Evolutionary conservation across 2,888 invertebrate species (phyloP).

Genomic region (Agrilus cyanescens): DNA sequence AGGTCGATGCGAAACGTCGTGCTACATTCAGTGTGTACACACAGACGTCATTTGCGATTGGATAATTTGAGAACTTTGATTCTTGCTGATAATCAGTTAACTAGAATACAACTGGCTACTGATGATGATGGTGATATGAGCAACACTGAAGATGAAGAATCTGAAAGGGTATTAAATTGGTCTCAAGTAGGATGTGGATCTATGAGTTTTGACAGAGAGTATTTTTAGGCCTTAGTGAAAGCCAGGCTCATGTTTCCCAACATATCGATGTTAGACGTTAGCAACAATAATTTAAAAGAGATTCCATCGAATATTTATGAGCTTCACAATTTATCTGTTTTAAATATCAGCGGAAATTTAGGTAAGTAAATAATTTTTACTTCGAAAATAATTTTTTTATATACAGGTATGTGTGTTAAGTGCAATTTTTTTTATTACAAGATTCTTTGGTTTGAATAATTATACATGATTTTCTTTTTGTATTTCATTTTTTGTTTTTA

Average conservation of each 20-base stretch:
- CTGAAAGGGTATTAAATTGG: conserved; percentile 43
- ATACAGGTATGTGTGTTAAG: background rate
- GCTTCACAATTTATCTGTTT: conserved; percentile 77
- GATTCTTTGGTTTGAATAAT: too few species aligned
- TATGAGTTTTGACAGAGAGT: background rate
- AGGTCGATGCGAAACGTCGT: conserved; percentile 60
- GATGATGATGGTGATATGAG: conserved; percentile 63
- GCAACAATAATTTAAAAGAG: conserved; percentile 68
- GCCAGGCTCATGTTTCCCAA: conserved; percentile 79
- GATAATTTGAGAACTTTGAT: conserved; percentile 73
- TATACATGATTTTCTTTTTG: too few species aligned
- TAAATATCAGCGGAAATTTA: conserved; percentile 80
- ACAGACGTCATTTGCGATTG: conserved; percentile 71
- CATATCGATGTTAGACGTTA: conserved; percentile 89
- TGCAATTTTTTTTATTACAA: conserved; percentile 1
- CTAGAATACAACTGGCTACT: conserved; percentile 66
- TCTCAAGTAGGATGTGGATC: background rate
- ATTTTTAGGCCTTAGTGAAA: conserved; percentile 28
- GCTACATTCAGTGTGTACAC: conserved; percentile 70
- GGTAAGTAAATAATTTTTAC: conserved; percentile 35
- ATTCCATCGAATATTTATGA: conserved; percentile 79
- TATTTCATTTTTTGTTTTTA: background rate
- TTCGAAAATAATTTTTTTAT: conserved; percentile 1
- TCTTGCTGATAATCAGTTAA: conserved; percentile 75
- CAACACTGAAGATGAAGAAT: conserved; percentile 44